Conservation (phyloP, 2,888 invertebrate species). For the Drosophila planitibia region DNA sequence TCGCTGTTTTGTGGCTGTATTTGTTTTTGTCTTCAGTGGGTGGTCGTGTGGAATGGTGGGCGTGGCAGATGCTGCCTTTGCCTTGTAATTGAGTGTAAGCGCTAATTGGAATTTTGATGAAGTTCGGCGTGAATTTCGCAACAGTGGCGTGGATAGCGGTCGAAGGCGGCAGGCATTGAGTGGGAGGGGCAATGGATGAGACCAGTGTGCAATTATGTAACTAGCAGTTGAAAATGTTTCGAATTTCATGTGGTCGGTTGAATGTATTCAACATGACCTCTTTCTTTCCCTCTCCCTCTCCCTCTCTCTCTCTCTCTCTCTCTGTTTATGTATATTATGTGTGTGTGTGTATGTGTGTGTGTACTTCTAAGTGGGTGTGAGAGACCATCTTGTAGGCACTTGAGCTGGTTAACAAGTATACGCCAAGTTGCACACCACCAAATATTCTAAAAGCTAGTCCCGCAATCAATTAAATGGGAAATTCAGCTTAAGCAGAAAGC, state of each 20-base stretch:
- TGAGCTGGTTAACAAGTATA: slow-evolving; percentile 66
- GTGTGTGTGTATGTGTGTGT: slow-evolving; percentile 39
- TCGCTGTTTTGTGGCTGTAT: slow-evolving; percentile 60
- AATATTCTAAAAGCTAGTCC: slow-evolving; percentile 9
- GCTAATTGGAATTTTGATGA: slow-evolving; percentile 79
- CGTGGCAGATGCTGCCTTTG: slow-evolving; percentile 56
- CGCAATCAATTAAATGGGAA: background rate
- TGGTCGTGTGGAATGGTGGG: slow-evolving; percentile 30
- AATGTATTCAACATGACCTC: slow-evolving; percentile 25
- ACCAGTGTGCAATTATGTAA: slow-evolving; percentile 70
- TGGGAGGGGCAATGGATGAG: background rate
- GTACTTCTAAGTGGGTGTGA: slow-evolving; percentile 59
- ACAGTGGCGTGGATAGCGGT: slow-evolving; percentile 24
- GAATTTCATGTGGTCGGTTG: slow-evolving; percentile 72
- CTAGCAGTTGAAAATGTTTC: slow-evolving; percentile 76
- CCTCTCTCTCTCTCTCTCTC: background rate
- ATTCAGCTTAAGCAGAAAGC: slow-evolving; percentile 14
- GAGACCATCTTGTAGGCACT: slow-evolving; percentile 56
- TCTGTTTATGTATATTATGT: slow-evolving; percentile 13
- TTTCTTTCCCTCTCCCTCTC: background rate
- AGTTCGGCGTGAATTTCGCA: slow-evolving; percentile 76
- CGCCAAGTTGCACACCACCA: slow-evolving; percentile 53
- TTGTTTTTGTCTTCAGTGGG: slow-evolving; percentile 53
- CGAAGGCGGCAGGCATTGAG: background rate
- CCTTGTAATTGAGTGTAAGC: slow-evolving; percentile 79